Evolutionary conservation across 2,113 vertebrate species (phyloP).

Genomic region (Agapornis roseicollis): DNA sequence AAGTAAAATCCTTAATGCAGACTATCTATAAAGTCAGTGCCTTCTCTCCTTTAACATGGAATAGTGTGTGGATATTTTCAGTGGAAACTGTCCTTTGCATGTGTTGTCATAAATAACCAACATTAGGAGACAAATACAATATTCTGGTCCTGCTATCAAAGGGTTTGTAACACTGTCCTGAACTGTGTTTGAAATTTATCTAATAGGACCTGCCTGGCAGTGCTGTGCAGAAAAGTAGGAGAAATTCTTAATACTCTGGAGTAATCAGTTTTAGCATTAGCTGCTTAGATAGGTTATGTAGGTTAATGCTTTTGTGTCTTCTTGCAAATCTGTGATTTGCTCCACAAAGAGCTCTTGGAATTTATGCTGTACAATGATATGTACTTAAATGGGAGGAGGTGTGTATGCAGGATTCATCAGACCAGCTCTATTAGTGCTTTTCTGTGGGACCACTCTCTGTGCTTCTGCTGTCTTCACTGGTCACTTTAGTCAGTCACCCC

Average conservation of each 20-base stretch:
- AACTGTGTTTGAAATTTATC: neutral
- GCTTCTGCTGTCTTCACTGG: neutral
- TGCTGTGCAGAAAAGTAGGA: neutral
- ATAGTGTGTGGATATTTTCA: neutral
- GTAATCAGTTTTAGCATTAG: neutral
- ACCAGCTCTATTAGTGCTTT: neutral
- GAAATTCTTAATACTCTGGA: neutral
- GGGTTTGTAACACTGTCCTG: neutral
- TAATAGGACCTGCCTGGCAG: neutral
- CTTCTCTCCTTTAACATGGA: neutral
- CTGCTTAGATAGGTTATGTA: neutral
- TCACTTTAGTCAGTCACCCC: neutral
- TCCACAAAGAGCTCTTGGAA: neutral
- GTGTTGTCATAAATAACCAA: neutral
- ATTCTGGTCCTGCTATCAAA: neutral
- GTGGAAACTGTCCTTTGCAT: neutral
- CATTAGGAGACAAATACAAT: neutral
- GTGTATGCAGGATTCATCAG: neutral
- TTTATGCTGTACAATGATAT: neutral
- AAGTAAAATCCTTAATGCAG: neutral
- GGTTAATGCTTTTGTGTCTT: conserved; percentile 14
- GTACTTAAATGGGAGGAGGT: neutral
- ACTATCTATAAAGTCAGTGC: neutral
- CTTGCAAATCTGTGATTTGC: neutral
- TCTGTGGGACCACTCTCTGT: neutral